A percentile compares a stretch with the other conserved stretches of the same genome.
Conservation (phyloP, 2,888 invertebrate species). For the Therioaphis trifolii region DNA sequence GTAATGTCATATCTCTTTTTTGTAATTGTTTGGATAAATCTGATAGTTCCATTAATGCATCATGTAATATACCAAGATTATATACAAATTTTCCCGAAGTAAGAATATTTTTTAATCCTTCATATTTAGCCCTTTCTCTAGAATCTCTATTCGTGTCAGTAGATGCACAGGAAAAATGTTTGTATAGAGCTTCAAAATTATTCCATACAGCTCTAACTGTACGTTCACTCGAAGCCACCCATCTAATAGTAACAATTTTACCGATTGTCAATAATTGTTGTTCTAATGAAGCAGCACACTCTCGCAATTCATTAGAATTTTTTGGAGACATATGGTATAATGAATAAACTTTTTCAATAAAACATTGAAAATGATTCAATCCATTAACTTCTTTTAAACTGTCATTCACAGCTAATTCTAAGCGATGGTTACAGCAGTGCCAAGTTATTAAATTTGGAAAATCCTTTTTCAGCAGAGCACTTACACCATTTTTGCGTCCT, state of each 20-base stretch:
- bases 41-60: slow-evolving; percentile 30
- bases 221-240: background rate
- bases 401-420: slow-evolving; percentile 11
- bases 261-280: background rate
- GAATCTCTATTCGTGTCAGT: background rate
- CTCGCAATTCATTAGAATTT: background rate
- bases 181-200: slow-evolving; percentile 16
- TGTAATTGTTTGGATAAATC: slow-evolving; percentile 35
- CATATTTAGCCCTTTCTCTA: slow-evolving; percentile 19
- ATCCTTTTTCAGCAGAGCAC: slow-evolving; percentile 14
- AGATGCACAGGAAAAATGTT: slow-evolving; percentile 24
- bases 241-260: background rate
- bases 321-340: background rate
- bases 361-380: background rate
- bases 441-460: slow-evolving; percentile 8
- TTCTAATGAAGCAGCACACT: background rate
- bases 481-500: background rate
- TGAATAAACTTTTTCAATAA: slow-evolving; percentile 6
- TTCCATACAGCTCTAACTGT: background rate
- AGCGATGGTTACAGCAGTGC: too few species aligned
- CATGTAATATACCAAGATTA: slow-evolving; percentile 32
- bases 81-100: slow-evolving; percentile 17
- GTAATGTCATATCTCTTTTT: slow-evolving; percentile 45
- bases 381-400: slow-evolving; percentile 11
- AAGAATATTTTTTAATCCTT: slow-evolving; percentile 23